These are phyloP conservation scores for Hipposideros larvatus DNA, from an alignment of 2,797 vertebrate species.

Conservation along the genomic window DNA sequence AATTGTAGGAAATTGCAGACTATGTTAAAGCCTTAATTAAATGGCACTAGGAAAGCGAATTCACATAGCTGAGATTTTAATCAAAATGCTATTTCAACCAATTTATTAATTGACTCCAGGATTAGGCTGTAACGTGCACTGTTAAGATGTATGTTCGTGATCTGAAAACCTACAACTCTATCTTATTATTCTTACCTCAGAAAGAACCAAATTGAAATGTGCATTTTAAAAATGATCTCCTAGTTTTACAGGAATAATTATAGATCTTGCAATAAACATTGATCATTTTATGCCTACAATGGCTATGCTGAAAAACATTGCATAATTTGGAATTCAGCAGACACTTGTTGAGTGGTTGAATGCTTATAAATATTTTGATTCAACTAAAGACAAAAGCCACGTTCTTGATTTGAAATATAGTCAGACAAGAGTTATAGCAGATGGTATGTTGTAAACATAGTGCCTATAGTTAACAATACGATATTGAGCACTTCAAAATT, in stretches of 20 bases:
- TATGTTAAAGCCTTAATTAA: slow-evolving; percentile 86
- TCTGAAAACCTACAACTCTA: slow-evolving; percentile 69
- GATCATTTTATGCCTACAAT: background rate
- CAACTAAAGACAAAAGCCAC: background rate
- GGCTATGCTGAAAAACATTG: background rate
- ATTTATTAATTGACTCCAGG: slow-evolving; percentile 84
- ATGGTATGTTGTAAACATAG: background rate
- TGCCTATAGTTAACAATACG: background rate
- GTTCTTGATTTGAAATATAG: slow-evolving; percentile 36
- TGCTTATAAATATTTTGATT: slow-evolving; percentile 2
- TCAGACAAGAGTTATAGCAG: background rate
- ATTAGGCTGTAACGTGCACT: slow-evolving; percentile 77
- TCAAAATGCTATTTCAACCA: slow-evolving; percentile 82
- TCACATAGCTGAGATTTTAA: slow-evolving; percentile 80
- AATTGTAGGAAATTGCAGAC: slow-evolving; percentile 72
- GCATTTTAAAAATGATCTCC: background rate
- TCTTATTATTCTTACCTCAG: slow-evolving; percentile 55
- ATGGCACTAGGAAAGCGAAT: slow-evolving; percentile 78
- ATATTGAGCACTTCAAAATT: background rate
- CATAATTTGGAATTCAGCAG: slow-evolving; percentile 13
- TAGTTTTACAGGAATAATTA: slow-evolving; percentile 40
- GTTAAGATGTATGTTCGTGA: slow-evolving; percentile 68
- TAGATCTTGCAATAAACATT: background rate
- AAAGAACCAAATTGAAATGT: background rate
- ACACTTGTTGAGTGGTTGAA: background rate